Percentiles rank a stretch among this genome's conserved stretches.
Evolutionary conservation across 2,888 invertebrate genomes (phyloP).

Genomic region (Alloplasta piceator): DNA sequence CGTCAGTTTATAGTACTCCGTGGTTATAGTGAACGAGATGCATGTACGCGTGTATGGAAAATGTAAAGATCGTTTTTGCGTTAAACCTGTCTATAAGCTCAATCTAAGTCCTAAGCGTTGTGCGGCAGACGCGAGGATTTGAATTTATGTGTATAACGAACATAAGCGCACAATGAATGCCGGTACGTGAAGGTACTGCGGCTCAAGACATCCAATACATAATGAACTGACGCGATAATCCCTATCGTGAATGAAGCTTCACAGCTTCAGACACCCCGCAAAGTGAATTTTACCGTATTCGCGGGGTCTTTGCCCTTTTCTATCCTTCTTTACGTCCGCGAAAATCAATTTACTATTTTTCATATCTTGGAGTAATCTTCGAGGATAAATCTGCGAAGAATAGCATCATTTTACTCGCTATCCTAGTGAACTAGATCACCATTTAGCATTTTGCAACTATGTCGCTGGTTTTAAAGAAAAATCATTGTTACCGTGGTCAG

Average conservation of each 20-base stretch:
- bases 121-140: constrained; percentile 55
- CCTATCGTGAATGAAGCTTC: constrained; percentile 71
- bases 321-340: neutral
- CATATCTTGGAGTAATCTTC: too few species aligned
- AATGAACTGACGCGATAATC: constrained; percentile 81
- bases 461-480: too few species aligned
- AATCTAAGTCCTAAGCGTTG: constrained; percentile 17
- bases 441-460: too few species aligned
- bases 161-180: constrained; percentile 60
- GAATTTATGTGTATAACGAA: constrained; percentile 73
- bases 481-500: too few species aligned
- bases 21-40: constrained; percentile 39
- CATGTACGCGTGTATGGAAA: constrained; percentile 18
- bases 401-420: too few species aligned
- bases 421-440: too few species aligned
- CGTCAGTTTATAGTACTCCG: constrained; percentile 17
- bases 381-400: too few species aligned
- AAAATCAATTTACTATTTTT: too few species aligned
- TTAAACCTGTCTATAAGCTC: constrained; percentile 35
- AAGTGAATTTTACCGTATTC: constrained; percentile 69
- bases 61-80: constrained; percentile 29
- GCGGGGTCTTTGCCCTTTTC: constrained; percentile 22
- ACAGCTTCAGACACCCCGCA: constrained; percentile 29
- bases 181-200: constrained; percentile 47
- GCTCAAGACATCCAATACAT: constrained; percentile 53